Percentiles rank a stretch among this genome's conserved stretches.
These are phyloP conservation scores for Liodrosophila aerea DNA, from an alignment of 2,888 invertebrate species.

Conservation along the genomic window DNA sequence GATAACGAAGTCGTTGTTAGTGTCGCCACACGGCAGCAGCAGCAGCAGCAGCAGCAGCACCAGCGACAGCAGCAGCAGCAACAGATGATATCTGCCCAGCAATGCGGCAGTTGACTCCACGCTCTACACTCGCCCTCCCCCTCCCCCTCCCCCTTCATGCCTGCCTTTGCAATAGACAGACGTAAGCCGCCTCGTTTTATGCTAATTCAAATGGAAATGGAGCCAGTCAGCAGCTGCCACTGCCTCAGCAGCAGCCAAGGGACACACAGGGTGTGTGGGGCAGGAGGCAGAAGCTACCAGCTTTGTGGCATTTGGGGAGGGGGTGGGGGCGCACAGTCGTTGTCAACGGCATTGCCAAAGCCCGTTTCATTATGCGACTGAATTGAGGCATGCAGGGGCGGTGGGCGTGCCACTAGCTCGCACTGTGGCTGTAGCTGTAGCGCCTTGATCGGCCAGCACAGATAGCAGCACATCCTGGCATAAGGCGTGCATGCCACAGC, in stretches of 20 bases:
- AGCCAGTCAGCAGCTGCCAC: slow-evolving; percentile 75
- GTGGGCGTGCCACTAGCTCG: no score
- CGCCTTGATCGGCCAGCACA: slow-evolving; percentile 66
- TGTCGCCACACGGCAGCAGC: slow-evolving; percentile 42
- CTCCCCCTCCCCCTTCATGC: neutral
- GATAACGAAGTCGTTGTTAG: slow-evolving; percentile 69
- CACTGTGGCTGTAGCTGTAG: slow-evolving; percentile 15
- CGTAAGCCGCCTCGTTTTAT: slow-evolving; percentile 76
- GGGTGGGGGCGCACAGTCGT: slow-evolving; percentile 23
- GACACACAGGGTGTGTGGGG: slow-evolving; percentile 15
- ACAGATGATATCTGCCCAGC: slow-evolving; percentile 69
- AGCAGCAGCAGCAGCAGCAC: slow-evolving; percentile 14
- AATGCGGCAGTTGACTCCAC: slow-evolving; percentile 39
- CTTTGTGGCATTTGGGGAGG: slow-evolving; percentile 5
- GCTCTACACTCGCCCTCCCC: slow-evolving; percentile 8
- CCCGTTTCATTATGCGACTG: slow-evolving; percentile 69
- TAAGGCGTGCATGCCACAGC: slow-evolving; percentile 15
- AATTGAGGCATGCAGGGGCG: slow-evolving; percentile 59
- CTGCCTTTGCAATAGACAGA: slow-evolving; percentile 67
- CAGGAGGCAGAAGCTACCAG: neutral
- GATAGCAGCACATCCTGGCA: slow-evolving; percentile 48
- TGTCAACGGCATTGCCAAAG: slow-evolving; percentile 57
- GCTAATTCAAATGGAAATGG: slow-evolving; percentile 76
- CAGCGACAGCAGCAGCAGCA: slow-evolving; percentile 47
- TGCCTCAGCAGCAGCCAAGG: slow-evolving; percentile 18